Evolutionary conservation across 1,140 invertebrate species (phyloP).

Genomic region (Asobara japonica): DNA sequence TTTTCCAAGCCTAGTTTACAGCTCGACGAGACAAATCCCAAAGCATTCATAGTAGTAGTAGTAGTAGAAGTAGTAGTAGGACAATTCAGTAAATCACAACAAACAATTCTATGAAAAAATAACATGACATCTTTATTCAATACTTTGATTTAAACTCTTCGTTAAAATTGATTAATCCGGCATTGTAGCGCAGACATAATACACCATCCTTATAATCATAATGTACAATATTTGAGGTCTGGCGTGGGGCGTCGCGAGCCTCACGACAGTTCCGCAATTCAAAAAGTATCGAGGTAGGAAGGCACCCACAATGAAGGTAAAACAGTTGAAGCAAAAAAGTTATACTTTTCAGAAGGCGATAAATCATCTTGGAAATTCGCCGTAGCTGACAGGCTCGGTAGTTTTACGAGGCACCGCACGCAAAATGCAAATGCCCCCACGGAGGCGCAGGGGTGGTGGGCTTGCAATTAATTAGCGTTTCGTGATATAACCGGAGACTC

Average conservation of each 20-base stretch:
- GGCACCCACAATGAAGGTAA: neutral
- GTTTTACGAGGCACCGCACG: constrained; percentile 62
- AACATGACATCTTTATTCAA: neutral
- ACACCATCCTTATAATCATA: no score
- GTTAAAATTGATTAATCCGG: neutral
- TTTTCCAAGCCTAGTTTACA: no score
- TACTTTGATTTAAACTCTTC: neutral
- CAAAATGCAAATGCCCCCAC: constrained; percentile 58
- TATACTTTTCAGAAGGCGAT: constrained; percentile 55
- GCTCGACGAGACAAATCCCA: no score
- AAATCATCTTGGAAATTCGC: constrained; percentile 63
- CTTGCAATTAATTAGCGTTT: constrained; percentile 65
- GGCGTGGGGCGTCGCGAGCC: neutral
- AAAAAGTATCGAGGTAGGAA: neutral
- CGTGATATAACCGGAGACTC: constrained; percentile 53
- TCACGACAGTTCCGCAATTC: neutral
- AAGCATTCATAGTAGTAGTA: no score
- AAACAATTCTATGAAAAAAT: neutral
- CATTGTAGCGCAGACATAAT: neutral
- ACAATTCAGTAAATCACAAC: neutral
- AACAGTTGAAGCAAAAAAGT: constrained; percentile 55
- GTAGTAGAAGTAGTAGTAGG: no score
- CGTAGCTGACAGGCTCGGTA: constrained; percentile 59
- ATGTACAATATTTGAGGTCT: neutral
- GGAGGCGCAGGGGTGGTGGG: constrained; percentile 39